Evolutionary conservation across 2,797 vertebrate genomes (phyloP).

Genomic region (Hybognathus amarus): DNA sequence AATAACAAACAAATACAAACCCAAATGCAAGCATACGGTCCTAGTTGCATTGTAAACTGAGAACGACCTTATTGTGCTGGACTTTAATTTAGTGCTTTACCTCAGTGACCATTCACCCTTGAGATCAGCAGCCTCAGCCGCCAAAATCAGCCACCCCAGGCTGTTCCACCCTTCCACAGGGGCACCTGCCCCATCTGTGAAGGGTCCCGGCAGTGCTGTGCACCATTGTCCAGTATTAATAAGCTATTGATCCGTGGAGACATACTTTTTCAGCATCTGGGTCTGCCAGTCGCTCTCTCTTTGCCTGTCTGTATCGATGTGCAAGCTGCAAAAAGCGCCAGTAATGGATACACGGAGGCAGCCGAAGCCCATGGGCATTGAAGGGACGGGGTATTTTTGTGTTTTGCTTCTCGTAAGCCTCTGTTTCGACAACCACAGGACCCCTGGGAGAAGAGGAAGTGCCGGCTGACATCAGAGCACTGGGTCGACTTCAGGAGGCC

Average conservation of each 20-base stretch:
- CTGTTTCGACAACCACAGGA: conserved; percentile 66
- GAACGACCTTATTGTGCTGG: conserved; percentile 24
- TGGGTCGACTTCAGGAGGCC: conserved; percentile 71
- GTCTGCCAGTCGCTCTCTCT: conserved; percentile 69
- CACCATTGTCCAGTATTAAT: conserved; percentile 82
- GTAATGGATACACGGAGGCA: conserved; percentile 80
- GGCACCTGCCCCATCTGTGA: conserved; percentile 62
- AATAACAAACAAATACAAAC: background rate
- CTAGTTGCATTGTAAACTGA: conserved; percentile 4
- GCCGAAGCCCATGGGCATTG: conserved; percentile 69
- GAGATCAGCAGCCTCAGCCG: conserved; percentile 47
- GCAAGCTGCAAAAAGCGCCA: conserved; percentile 74
- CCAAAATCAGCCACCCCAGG: conserved; percentile 64
- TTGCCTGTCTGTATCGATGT: conserved; percentile 74
- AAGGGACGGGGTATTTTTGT: conserved; percentile 60
- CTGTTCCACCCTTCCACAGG: conserved; percentile 73
- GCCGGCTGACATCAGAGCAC: conserved; percentile 66
- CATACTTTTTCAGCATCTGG: conserved; percentile 78
- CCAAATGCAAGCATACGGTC: background rate
- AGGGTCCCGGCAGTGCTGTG: conserved; percentile 70
- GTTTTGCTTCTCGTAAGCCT: conserved; percentile 70
- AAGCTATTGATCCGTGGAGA: conserved; percentile 81
- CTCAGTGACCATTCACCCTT: conserved; percentile 72
- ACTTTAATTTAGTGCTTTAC: conserved; percentile 55
- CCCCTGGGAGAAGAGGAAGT: conserved; percentile 68